phyloP scores from a whole-genome alignment of 2,888 invertebrate species.

The Drosophila borborema region DNA sequence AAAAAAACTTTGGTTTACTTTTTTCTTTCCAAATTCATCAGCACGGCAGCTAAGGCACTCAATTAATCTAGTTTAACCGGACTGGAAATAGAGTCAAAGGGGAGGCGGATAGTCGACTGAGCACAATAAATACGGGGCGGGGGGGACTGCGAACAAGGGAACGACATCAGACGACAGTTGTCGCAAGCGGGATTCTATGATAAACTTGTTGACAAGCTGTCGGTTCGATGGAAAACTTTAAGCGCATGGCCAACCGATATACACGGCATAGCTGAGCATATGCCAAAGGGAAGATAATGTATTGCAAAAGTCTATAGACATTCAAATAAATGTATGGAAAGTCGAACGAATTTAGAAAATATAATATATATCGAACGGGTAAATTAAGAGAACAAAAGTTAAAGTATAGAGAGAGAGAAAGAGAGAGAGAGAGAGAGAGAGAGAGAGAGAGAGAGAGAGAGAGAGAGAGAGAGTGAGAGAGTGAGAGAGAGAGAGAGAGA shows the following conservation, averaged over 20 bases:
- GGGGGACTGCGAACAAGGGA: neutral
- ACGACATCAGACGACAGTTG: constrained; percentile 22
- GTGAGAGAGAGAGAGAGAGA: too few species aligned
- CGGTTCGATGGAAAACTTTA: constrained; percentile 31
- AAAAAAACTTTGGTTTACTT: constrained; percentile 35
- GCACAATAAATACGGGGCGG: neutral
- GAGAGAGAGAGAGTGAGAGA: too few species aligned
- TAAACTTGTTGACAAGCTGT: constrained; percentile 74
- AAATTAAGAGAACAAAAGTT: too few species aligned
- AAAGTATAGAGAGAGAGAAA: too few species aligned
- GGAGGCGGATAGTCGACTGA: constrained; percentile 9
- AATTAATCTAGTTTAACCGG: constrained; percentile 82
- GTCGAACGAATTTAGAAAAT: too few species aligned
- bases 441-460: too few species aligned
- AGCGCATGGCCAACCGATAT: constrained; percentile 20
- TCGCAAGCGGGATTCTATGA: constrained; percentile 60
- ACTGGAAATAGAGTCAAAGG: constrained; percentile 63
- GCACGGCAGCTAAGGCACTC: constrained; percentile 62
- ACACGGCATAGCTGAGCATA: constrained; percentile 1
- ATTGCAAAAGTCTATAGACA: neutral
- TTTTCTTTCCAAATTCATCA: constrained; percentile 42
- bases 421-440: too few species aligned
- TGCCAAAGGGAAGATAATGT: constrained; percentile 1
- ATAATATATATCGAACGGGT: too few species aligned
- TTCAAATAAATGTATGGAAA: neutral